phyloP scores from a whole-genome alignment of 30 jellyfish, hydroid and myxozoan genomes.

The Cassiopea xamachana region DNA sequence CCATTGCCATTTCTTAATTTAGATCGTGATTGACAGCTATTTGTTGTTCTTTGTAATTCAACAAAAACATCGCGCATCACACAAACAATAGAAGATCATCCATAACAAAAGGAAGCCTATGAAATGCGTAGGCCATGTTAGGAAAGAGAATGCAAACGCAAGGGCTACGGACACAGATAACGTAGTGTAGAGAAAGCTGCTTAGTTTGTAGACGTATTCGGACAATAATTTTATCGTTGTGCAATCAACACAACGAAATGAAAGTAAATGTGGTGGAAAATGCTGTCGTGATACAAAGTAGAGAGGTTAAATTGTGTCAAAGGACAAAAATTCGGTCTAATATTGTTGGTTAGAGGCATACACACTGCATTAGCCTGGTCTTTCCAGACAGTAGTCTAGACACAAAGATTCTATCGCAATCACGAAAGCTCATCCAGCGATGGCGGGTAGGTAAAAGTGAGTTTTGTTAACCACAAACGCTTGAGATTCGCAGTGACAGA shows the following conservation, averaged over 20 bases:
- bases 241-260: background rate
- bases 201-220: background rate
- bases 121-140: slow-evolving; percentile 22
- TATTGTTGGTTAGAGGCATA: background rate
- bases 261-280: background rate
- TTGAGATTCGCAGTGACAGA: background rate
- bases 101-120: slow-evolving; percentile 47
- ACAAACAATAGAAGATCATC: slow-evolving; percentile 18
- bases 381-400: slow-evolving; percentile 82
- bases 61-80: slow-evolving; percentile 9
- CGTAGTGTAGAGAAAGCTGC: background rate
- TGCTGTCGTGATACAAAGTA: slow-evolving; percentile 12
- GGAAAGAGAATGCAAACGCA: background rate
- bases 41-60: slow-evolving; percentile 5
- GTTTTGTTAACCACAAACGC: background rate
- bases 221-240: background rate
- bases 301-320: slow-evolving; percentile 55
- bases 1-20: background rate
- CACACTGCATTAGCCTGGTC: slow-evolving; percentile 18
- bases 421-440: slow-evolving; percentile 48
- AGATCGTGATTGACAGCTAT: slow-evolving; percentile 49
- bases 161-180: background rate
- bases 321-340: slow-evolving; percentile 20
- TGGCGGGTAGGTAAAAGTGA: slow-evolving; percentile 70
- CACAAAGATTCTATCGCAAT: slow-evolving; percentile 32